These are phyloP conservation scores for Mastacembelus armatus DNA, from an alignment of 2,797 vertebrate species.

Conservation along the genomic window DNA sequence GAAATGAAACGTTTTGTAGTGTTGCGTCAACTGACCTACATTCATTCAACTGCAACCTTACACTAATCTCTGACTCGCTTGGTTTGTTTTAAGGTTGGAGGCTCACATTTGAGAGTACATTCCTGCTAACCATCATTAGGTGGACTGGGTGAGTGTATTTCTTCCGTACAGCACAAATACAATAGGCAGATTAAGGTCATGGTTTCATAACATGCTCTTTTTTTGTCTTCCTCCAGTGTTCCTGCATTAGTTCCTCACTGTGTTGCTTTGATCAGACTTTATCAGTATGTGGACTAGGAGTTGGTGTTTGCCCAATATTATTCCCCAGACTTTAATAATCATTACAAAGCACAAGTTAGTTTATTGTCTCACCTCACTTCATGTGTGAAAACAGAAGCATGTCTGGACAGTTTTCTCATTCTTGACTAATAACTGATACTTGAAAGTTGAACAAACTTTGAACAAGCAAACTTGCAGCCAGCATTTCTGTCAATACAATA, in stretches of 20 bases:
- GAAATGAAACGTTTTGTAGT: slow-evolving; percentile 39
- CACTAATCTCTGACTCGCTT: slow-evolving; percentile 42
- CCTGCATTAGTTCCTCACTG: not conserved
- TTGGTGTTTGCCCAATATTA: not conserved
- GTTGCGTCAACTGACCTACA: slow-evolving; percentile 58
- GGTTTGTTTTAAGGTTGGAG: slow-evolving; percentile 53
- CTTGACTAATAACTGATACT: not conserved
- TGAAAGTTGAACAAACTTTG: not conserved
- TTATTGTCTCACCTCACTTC: not conserved
- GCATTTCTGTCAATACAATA: not conserved
- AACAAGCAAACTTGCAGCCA: not conserved
- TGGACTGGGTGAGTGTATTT: slow-evolving; percentile 10
- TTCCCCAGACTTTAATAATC: slow-evolving; percentile 16
- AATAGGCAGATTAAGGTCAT: slow-evolving; percentile 59
- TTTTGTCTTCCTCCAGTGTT: slow-evolving; percentile 9
- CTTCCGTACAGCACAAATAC: slow-evolving; percentile 34
- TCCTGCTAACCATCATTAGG: slow-evolving; percentile 38
- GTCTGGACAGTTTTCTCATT: not conserved
- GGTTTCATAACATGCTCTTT: slow-evolving; percentile 51
- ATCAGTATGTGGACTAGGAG: slow-evolving; percentile 4
- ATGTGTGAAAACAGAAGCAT: not conserved
- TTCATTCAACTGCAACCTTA: slow-evolving; percentile 41
- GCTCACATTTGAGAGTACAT: slow-evolving; percentile 49
- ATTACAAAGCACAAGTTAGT: slow-evolving; percentile 20
- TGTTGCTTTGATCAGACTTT: slow-evolving; percentile 6